A percentile compares a stretch with the other conserved stretches of the same genome.
Evolutionary conservation across 2,797 vertebrate genomes (phyloP).

Genomic region (Cygnus olor): DNA sequence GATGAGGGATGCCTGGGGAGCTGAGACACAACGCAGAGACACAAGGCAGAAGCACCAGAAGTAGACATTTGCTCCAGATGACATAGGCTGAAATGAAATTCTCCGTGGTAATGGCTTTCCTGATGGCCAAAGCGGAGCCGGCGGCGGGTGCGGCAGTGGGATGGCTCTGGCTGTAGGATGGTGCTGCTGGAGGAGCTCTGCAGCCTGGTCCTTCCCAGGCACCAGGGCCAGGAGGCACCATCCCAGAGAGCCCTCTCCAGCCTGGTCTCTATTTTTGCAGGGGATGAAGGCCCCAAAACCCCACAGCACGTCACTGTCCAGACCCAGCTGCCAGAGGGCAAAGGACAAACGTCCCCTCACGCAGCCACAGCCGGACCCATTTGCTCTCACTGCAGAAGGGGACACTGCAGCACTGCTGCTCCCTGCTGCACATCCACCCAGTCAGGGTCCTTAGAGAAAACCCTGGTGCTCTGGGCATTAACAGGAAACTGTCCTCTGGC

Average conservation of each 20-base stretch:
- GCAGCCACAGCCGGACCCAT: not conserved
- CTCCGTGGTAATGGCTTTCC: not conserved
- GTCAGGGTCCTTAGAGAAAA: not conserved
- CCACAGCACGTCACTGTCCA: too few species aligned
- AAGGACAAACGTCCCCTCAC: not conserved
- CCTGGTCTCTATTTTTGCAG: too few species aligned
- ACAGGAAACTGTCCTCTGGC: not conserved
- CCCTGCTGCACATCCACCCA: not conserved
- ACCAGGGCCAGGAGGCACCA: not conserved
- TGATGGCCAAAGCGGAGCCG: not conserved
- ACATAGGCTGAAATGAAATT: not conserved
- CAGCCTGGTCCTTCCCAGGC: not conserved
- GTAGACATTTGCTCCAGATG: not conserved
- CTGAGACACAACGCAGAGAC: not conserved
- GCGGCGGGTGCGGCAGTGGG: fast-evolving
- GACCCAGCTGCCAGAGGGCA: not conserved
- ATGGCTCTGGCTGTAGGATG: not conserved
- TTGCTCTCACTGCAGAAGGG: not conserved
- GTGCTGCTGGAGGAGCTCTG: not conserved
- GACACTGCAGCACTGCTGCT: not conserved
- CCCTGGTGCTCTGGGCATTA: not conserved
- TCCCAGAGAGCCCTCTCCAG: not conserved
- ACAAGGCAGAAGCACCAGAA: not conserved
- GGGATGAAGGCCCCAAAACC: not conserved
- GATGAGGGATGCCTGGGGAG: not conserved